Conservation (phyloP, 2,888 invertebrate species). For the Cremastinae sp. region DNA sequence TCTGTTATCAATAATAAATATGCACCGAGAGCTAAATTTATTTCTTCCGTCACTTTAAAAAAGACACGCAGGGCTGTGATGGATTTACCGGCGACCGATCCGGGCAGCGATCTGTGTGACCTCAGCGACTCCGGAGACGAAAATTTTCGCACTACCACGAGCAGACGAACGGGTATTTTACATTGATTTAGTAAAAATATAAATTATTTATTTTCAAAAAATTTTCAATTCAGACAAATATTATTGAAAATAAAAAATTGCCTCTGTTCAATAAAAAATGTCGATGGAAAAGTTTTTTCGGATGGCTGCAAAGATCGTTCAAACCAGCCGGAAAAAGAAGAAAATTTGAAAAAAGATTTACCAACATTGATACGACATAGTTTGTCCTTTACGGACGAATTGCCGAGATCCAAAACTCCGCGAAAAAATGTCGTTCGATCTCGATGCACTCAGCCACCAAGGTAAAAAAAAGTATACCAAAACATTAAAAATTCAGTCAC, state of each 20-base stretch:
- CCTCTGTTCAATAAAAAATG: not conserved
- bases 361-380: slow-evolving; percentile 72
- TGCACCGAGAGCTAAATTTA: too few species aligned
- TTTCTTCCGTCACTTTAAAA: too few species aligned
- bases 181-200: too few species aligned
- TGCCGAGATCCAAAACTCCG: slow-evolving; percentile 56
- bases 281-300: not conserved
- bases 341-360: slow-evolving; percentile 61
- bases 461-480: too few species aligned
- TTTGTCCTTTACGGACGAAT: slow-evolving; percentile 71
- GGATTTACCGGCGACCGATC: slow-evolving; percentile 85
- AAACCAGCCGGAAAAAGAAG: slow-evolving; percentile 54
- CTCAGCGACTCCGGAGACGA: slow-evolving; percentile 82
- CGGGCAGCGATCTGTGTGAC: slow-evolving; percentile 83
- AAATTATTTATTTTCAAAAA: too few species aligned
- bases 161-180: slow-evolving; percentile 51
- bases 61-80: slow-evolving; percentile 79
- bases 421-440: slow-evolving; percentile 64
- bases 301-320: slow-evolving; percentile 43
- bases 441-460: slow-evolving; percentile 68
- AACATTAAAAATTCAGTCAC: too few species aligned
- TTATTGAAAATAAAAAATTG: too few species aligned
- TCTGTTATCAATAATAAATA: slow-evolving; percentile 5
- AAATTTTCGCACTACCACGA: slow-evolving; percentile 73
- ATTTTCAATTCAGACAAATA: too few species aligned